These are phyloP conservation scores for Caranx melampygus DNA, from an alignment of 2,113 vertebrate species.

Conservation along the genomic window DNA sequence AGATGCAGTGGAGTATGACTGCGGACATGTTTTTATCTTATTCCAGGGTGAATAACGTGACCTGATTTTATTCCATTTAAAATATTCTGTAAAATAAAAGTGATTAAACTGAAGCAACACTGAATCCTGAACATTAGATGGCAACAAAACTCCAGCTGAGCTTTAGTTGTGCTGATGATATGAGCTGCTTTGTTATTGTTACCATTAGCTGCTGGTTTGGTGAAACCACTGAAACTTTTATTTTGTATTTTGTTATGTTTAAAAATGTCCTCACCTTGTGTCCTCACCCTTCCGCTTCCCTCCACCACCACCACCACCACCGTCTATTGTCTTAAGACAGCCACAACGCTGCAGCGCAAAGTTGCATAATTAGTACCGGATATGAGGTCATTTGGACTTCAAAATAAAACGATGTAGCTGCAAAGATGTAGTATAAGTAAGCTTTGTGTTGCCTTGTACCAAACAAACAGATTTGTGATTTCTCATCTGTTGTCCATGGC, in stretches of 20 bases:
- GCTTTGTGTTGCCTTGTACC: no score
- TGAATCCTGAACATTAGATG: slow-evolving; percentile 54
- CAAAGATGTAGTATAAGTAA: no score
- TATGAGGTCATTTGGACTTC: background rate
- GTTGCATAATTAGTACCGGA: background rate
- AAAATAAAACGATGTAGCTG: slow-evolving; percentile 40
- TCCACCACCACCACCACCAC: slow-evolving; percentile 17
- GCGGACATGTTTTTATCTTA: background rate
- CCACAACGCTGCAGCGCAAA: slow-evolving; percentile 8
- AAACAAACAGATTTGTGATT: no score
- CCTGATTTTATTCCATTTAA: background rate
- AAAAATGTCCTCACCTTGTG: background rate
- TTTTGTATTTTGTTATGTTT: background rate
- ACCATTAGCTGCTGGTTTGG: background rate
- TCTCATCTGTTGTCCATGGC: no score
- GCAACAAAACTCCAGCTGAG: background rate
- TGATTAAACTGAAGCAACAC: slow-evolving; percentile 7
- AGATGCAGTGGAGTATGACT: background rate
- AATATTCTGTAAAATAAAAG: slow-evolving; percentile 1
- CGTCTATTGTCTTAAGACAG: slow-evolving; percentile 28
- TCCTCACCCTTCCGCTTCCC: background rate
- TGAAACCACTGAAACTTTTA: background rate
- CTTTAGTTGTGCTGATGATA: background rate
- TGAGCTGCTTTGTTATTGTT: background rate
- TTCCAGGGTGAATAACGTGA: background rate